phyloP scores from a whole-genome alignment of 2,888 invertebrate genomes.

The Sycophila texana region DNA sequence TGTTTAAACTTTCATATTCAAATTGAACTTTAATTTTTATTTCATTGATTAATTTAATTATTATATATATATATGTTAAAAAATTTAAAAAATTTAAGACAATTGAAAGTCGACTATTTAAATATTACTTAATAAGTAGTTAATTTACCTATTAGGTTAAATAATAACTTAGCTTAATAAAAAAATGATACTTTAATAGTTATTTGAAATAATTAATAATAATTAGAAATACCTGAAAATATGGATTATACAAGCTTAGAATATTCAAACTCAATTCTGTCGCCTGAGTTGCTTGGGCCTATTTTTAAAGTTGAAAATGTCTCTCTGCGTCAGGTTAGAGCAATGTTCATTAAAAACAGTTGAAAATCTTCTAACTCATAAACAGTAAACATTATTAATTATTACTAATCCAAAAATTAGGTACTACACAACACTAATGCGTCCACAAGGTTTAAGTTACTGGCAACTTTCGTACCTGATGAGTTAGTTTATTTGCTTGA shows the following conservation, averaged over 20 bases:
- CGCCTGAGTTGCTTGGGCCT: conserved; percentile 63
- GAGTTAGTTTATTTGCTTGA: conserved; percentile 77
- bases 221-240: background rate
- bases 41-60: background rate
- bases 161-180: background rate
- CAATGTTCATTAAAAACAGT: background rate
- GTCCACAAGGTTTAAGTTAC: conserved; percentile 76
- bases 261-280: conserved; percentile 38
- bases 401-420: background rate
- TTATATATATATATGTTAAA: too few relatives aligned
- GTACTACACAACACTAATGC: conserved; percentile 25
- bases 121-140: background rate
- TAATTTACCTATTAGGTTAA: background rate
- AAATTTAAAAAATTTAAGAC: background rate
- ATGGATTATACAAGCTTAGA: background rate
- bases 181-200: too few relatives aligned
- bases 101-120: background rate
- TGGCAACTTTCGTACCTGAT: conserved; percentile 79
- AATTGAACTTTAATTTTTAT: background rate
- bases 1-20: too few relatives aligned
- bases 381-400: conserved; percentile 4
- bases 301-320: conserved; percentile 58
- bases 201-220: background rate
- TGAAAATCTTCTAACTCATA: background rate
- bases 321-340: conserved; percentile 62